Evolutionary conservation across 2,113 vertebrate species (phyloP), one percentile per base, ranked within the genome.

Genomic region (Gnathonemus longibarbis): DNA sequence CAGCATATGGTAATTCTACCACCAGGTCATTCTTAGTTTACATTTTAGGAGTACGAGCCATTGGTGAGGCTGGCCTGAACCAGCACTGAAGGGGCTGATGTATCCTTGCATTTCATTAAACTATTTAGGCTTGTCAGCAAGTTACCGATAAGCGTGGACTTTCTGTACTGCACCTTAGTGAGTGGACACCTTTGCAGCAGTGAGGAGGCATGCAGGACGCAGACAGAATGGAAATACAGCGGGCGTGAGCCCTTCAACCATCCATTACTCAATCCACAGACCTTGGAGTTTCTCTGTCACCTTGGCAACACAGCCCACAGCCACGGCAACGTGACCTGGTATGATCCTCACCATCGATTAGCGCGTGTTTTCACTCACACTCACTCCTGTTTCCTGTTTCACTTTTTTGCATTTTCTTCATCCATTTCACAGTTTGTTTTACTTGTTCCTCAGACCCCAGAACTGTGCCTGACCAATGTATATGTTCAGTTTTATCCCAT

Each of bases 271-370:
- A 96, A 95, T 31, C 92, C 97, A 88, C 97, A 97, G 93, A 94
- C 95, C 94, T 96, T 97, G 95, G 96, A 98, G 96, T 96, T 97
- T 93, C 97, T 97, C 94, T 97, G 97, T 95, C 96, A 97, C 97
- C 97, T 97, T 94, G 97, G 97, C 95, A 95, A 96, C 94, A 92
- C 93, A 91, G 95, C 96, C 95, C 95, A 87, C 85, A 53, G 85
- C 50, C 17, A 96, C 88, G 94, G 97, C 96, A 98, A 95, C 94
- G 95, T 95, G 93, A 95, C 96, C 94, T 96, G 97, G 96, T 97
- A 97, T 94, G 96, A 94, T 92, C 95, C 95, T 93, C 93, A 94
- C 94, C 95, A 95, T 95, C 95, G 92, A 93, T 94, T 92, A 92
- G 91, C 86, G 70, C 88, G 84, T 84, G 91, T 87, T 91, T 89